These are phyloP conservation scores for Zosterops hypoxanthus DNA, from an alignment of 2,113 vertebrate species.

Conservation along the genomic window DNA sequence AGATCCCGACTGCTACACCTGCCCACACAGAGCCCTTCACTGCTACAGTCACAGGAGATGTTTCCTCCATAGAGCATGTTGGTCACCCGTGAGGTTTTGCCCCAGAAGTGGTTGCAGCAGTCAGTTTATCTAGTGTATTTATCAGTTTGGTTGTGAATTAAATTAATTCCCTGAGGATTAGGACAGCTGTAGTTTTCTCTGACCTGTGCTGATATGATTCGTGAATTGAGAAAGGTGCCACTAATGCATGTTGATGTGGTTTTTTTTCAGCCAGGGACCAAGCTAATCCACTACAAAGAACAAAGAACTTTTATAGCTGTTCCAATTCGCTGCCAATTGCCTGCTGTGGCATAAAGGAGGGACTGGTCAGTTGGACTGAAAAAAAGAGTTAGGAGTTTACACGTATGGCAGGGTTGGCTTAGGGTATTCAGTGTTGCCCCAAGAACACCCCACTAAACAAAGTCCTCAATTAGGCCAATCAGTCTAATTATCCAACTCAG, in stretches of 20 bases:
- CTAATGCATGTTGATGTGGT: not conserved
- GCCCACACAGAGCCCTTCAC: not conserved
- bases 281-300: not conserved
- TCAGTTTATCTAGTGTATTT: not conserved
- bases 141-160: not conserved
- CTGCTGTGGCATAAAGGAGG: not conserved
- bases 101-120: not conserved
- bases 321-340: not conserved
- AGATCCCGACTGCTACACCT: not conserved
- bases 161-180: not conserved
- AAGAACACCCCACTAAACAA: not conserved
- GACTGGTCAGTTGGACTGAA: not conserved
- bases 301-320: not conserved
- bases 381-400: not conserved
- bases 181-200: not conserved
- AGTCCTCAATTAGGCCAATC: not conserved
- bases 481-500: not conserved
- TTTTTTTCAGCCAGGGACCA: not conserved
- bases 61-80: not conserved
- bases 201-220: not conserved
- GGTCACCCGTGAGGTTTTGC: not conserved
- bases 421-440: not conserved
- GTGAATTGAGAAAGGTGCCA: not conserved
- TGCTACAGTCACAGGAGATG: accelerated
- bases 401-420: not conserved